Conservation (phyloP, 2,113 vertebrate species). For the Sorex araneus region DNA sequence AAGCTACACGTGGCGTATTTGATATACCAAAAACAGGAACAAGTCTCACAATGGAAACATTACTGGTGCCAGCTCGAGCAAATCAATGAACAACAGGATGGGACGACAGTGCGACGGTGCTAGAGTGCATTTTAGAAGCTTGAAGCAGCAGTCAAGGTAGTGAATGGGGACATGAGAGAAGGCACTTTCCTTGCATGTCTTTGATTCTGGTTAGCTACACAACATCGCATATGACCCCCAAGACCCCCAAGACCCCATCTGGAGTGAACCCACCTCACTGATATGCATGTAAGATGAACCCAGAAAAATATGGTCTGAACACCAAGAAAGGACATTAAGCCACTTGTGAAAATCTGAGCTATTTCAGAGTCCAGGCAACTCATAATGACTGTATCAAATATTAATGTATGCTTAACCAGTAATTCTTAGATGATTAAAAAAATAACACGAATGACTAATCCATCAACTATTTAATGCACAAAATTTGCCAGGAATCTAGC, state of each 20-base stretch:
- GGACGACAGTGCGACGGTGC: too few relatives aligned
- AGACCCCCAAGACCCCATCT: background rate
- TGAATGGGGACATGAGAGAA: too few relatives aligned
- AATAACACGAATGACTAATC: conserved; percentile 3
- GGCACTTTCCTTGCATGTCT: too few relatives aligned
- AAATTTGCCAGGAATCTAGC: background rate
- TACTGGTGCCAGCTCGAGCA: too few relatives aligned
- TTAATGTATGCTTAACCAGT: conserved; percentile 5
- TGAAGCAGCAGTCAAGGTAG: too few relatives aligned
- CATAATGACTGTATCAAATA: background rate
- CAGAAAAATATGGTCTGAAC: background rate
- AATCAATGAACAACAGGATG: too few relatives aligned
- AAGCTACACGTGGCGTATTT: too few relatives aligned
- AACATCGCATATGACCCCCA: too few relatives aligned
- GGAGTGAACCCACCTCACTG: background rate
- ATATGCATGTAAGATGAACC: background rate
- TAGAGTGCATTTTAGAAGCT: background rate
- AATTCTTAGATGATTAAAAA: conserved; percentile 3
- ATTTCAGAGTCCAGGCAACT: conserved; percentile 10
- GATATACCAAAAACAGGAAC: too few relatives aligned
- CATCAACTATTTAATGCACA: background rate
- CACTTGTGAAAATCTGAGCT: background rate
- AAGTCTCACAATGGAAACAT: too few relatives aligned
- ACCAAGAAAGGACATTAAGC: background rate
- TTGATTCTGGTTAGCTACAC: too few relatives aligned